phyloP scores from a whole-genome alignment of 2,113 vertebrate genomes.

The Gallinago jamesoni region DNA sequence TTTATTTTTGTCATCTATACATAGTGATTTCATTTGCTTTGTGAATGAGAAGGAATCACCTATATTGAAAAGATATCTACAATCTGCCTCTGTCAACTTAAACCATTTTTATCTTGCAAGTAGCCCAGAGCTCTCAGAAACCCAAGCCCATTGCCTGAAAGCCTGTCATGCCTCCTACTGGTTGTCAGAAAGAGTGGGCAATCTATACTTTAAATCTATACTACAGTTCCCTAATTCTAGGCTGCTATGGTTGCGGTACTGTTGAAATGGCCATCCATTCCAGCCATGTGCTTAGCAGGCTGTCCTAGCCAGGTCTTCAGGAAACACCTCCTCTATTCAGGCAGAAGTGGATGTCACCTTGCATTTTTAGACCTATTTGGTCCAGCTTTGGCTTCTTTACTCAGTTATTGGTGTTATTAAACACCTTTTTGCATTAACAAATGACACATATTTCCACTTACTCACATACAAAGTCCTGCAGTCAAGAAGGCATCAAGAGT shows the following conservation, averaged over 20 bases:
- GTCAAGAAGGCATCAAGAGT: background rate
- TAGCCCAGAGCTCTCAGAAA: background rate
- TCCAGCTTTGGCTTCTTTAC: background rate
- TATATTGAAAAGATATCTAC: background rate
- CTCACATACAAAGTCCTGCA: background rate
- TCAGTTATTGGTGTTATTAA: background rate
- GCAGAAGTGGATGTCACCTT: background rate
- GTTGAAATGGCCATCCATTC: background rate
- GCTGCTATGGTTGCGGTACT: background rate
- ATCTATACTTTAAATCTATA: background rate
- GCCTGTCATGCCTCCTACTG: background rate
- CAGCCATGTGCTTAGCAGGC: background rate
- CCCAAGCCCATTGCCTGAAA: background rate
- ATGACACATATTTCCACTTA: rapidly evolving
- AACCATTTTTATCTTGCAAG: background rate
- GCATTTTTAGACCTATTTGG: background rate
- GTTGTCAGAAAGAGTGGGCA: background rate
- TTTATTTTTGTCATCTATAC: background rate
- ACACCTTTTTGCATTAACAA: background rate
- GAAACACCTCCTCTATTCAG: background rate
- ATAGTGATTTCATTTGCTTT: background rate
- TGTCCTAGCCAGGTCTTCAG: background rate
- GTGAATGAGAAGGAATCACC: background rate
- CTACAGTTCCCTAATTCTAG: background rate
- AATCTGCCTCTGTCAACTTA: background rate